These are phyloP conservation scores for Pogonus chalceus DNA, from an alignment of 1,140 invertebrate species.

Conservation along the genomic window DNA sequence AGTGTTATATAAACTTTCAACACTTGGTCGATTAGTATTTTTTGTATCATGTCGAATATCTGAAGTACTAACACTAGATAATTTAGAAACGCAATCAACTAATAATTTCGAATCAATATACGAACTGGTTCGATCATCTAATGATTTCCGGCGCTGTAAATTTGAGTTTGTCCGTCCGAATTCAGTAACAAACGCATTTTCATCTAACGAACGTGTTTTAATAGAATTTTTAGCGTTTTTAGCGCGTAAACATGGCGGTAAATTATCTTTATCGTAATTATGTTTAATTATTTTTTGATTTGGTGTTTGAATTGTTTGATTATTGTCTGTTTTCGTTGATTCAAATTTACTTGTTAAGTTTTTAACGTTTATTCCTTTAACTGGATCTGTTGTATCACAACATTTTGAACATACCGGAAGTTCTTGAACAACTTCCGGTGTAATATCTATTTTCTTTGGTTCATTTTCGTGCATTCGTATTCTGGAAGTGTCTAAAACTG, in stretches of 20 bases:
- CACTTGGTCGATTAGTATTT: conserved; percentile 32
- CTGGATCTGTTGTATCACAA: neutral
- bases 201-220: conserved; percentile 62
- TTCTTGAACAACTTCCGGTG: neutral
- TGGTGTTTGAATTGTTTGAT: neutral
- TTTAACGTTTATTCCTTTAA: conserved; percentile 21
- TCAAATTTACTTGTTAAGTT: conserved; percentile 25
- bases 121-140: conserved; percentile 38
- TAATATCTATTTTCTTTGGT: conserved; percentile 1
- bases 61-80: neutral
- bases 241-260: conserved; percentile 45
- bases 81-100: neutral
- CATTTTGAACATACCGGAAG: neutral
- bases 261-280: conserved; percentile 17
- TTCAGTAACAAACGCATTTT: conserved; percentile 54
- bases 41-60: neutral
- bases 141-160: conserved; percentile 33
- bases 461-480: neutral
- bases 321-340: conserved; percentile 9
- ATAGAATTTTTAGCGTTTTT: conserved; percentile 47
- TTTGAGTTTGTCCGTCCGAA: conserved; percentile 37
- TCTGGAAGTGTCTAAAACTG: neutral
- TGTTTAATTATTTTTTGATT: conserved; percentile 5
- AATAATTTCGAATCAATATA: neutral
- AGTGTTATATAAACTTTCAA: conserved; percentile 12